Conservation (phyloP, 1,140 invertebrate genomes). For the Lethocerus indicus region DNA sequence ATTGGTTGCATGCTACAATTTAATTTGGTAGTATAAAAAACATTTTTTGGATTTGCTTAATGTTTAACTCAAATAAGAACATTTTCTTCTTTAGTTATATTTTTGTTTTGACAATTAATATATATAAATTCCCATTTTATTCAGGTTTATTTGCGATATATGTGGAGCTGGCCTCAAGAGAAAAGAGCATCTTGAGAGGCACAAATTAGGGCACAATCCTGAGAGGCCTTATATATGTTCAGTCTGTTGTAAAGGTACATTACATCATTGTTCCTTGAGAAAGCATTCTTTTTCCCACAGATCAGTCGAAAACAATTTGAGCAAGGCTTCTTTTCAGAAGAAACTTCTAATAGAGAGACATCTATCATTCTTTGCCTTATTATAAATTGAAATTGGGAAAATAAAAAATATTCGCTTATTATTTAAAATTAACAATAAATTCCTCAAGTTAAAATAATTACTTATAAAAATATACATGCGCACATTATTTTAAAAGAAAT, state of each 20-base stretch:
- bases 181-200: slow-evolving; percentile 25
- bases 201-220: slow-evolving; percentile 22
- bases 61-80: no score
- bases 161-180: slow-evolving; percentile 63
- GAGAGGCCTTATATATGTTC: slow-evolving; percentile 49
- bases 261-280: neutral
- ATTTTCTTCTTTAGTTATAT: no score
- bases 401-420: no score
- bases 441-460: no score
- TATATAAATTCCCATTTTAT: slow-evolving; percentile 13
- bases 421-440: no score
- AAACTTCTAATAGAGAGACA: no score
- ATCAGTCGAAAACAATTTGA: no score
- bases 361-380: no score
- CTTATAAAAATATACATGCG: no score
- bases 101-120: neutral
- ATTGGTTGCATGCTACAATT: neutral
- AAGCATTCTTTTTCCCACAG: neutral
- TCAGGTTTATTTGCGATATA: slow-evolving; percentile 63
- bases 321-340: no score
- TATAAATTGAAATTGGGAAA: no score
- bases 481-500: no score
- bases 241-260: slow-evolving; percentile 54
- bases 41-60: neutral
- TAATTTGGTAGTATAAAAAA: neutral